Evolutionary conservation across 2,888 invertebrate genomes (phyloP), one percentile per base, ranked within the genome.

Genomic region (Chironomus riparius): DNA sequence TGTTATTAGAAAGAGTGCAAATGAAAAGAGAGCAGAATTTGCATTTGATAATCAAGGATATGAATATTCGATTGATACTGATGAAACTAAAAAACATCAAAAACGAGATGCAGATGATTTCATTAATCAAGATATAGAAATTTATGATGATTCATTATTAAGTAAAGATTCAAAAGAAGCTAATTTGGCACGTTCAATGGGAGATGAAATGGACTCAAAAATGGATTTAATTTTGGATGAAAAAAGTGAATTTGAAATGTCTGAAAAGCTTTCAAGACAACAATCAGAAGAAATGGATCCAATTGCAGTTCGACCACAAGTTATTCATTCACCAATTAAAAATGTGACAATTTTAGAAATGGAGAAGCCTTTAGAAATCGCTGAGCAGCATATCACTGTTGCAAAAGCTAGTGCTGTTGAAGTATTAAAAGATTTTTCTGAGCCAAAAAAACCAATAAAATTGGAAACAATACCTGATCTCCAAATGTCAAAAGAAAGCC

Each of bases 331-430:
- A 21, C 85, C 85, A 77, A 85, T 87, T 79, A 84, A 79, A 70
- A 78, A 81, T 22, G 83, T 83, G 7, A 84, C 84, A 77, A 80
- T 82, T 76, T 79, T 81, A 10, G 81, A 81, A 79, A 83, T 83
- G 24, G 83, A 83, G 78, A 83, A 83, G 79, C 82, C 84, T 71
- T 82, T 81, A 48, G 83, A 84, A 77, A 84, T 85, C 13, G 82
- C 84, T 81, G 78, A 81, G 83, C 12, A 83, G 83, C 47, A 78
- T 83, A 47, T 85, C 47, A 83, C 85, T 68, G 83, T 84, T 18
- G 85, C 85, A 71, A 86, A 87, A 79, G 87, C 86, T 0, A 84
- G 86, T 50, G 87, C 87, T 2, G 83, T 85, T 77, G 84, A 86
- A 78, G 80, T 87, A 71, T 82, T 87, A 2, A 85, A 85, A 76